Evolutionary conservation across 2,113 vertebrate species (phyloP).

Genomic region (Pleuronectes platessa): DNA sequence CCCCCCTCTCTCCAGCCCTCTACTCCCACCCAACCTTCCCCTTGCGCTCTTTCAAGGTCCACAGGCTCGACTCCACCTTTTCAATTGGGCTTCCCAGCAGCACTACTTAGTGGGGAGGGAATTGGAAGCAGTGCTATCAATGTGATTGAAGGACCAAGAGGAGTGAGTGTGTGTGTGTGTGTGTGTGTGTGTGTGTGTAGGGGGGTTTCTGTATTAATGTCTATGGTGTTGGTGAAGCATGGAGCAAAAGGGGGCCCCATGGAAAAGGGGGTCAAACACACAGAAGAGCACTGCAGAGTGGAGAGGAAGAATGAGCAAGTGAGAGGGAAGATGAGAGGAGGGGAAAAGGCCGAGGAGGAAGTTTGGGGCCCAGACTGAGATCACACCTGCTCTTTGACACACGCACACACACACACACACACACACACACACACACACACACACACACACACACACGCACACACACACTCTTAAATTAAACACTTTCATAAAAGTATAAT

Average conservation of each 20-base stretch:
- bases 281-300: conserved; percentile 67
- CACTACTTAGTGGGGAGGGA: conserved; percentile 83
- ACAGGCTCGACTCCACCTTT: conserved; percentile 82
- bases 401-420: not conserved
- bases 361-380: conserved; percentile 57
- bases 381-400: not conserved
- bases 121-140: conserved; percentile 85
- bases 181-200: conserved; percentile 50
- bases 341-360: no score
- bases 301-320: conserved; percentile 68
- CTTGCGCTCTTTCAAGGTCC: conserved; percentile 81
- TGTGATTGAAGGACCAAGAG: conserved; percentile 80
- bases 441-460: not conserved
- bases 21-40: conserved; percentile 46
- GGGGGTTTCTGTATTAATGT: conserved; percentile 62
- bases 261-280: conserved; percentile 74
- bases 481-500: no score
- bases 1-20: not conserved
- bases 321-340: conserved; percentile 70
- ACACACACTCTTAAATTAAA: not conserved
- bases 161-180: conserved; percentile 45
- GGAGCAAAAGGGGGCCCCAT: conserved; percentile 67
- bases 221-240: conserved; percentile 76
- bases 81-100: conserved; percentile 81
- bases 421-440: not conserved